Evolutionary conservation across 2,797 vertebrate genomes (phyloP).

Genomic region (Manis crassicaudata): DNA sequence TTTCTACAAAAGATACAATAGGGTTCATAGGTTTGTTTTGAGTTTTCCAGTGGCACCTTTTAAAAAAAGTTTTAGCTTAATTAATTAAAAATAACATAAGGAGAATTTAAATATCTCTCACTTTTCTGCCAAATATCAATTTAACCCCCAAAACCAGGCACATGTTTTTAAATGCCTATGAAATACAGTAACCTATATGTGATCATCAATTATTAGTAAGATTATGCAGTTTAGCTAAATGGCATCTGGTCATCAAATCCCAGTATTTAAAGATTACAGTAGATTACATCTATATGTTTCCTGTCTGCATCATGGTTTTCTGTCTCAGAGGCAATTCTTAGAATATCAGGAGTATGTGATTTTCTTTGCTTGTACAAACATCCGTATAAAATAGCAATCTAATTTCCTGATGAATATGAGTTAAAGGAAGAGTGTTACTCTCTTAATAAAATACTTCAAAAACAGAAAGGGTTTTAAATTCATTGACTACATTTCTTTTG

Average conservation of each 20-base stretch:
- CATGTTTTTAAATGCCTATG: conserved; percentile 12
- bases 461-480: background rate
- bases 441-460: background rate
- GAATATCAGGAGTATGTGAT: background rate
- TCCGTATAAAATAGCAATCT: background rate
- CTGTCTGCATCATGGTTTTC: background rate
- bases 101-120: background rate
- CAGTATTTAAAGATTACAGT: conserved; percentile 27
- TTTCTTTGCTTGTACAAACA: background rate
- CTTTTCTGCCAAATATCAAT: background rate
- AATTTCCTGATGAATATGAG: conserved; percentile 37
- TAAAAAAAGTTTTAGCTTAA: background rate
- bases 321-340: background rate
- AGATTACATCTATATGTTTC: background rate
- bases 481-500: conserved; percentile 21
- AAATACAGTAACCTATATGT: background rate
- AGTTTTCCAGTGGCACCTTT: background rate
- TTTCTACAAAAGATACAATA: background rate
- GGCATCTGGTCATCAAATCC: background rate
- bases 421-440: background rate
- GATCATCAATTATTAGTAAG: background rate
- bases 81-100: background rate
- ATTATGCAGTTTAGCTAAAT: fast-evolving
- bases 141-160: conserved; percentile 15
- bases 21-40: background rate